Evolutionary conservation across 2,888 invertebrate species (phyloP).

Genomic region (Athalia cordata): DNA sequence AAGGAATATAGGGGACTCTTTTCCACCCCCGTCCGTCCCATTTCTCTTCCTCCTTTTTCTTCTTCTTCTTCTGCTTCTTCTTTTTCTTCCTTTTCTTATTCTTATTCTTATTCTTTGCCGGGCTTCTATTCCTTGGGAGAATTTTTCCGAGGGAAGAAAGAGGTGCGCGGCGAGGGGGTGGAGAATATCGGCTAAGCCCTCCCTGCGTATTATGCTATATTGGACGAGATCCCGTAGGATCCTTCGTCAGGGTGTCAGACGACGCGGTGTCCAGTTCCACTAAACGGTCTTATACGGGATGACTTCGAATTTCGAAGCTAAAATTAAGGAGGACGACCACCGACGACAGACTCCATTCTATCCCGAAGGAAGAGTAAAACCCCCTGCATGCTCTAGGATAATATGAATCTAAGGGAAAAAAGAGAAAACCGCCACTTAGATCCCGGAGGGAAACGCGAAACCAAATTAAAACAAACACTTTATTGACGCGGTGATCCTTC

Average conservation of each 20-base stretch:
- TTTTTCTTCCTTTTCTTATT: constrained; percentile 42
- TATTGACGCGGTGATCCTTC: constrained; percentile 69
- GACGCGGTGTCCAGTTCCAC: constrained; percentile 40
- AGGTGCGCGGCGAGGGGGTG: constrained; percentile 49
- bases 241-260: constrained; percentile 33
- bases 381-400: not conserved
- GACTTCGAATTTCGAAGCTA: constrained; percentile 25
- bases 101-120: constrained; percentile 46
- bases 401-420: not conserved
- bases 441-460: constrained; percentile 12
- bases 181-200: constrained; percentile 64
- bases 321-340: constrained; percentile 16
- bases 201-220: constrained; percentile 62
- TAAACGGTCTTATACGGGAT: not conserved
- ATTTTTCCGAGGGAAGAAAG: constrained; percentile 34
- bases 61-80: constrained; percentile 44
- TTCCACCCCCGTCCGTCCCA: constrained; percentile 49
- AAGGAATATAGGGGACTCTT: constrained; percentile 20
- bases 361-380: not conserved
- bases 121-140: constrained; percentile 21
- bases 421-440: not conserved
- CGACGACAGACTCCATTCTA: not conserved
- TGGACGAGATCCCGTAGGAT: constrained; percentile 53
- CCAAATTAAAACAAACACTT: constrained; percentile 69
- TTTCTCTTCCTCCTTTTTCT: constrained; percentile 40